Conservation (phyloP, 2,113 vertebrate species). For the Laterallus jamaicensis region DNA sequence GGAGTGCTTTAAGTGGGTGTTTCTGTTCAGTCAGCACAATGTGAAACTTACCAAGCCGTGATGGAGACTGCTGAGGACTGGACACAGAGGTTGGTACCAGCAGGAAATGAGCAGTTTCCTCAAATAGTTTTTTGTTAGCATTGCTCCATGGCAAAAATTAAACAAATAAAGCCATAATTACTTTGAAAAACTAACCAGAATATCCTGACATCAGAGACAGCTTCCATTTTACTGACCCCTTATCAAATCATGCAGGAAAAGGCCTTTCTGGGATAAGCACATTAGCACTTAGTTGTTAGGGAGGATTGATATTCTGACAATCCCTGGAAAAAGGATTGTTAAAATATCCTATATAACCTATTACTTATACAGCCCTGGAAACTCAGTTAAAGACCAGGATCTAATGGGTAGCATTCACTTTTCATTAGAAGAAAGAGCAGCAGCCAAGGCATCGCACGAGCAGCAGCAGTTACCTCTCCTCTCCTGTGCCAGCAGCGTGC, state of each 20-base stretch:
- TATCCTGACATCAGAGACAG: constrained; percentile 30
- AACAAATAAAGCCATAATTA: constrained; percentile 49
- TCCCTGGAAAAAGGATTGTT: constrained; percentile 23
- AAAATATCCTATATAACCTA: background rate
- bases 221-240: constrained; percentile 17
- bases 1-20: background rate
- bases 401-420: background rate
- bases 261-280: constrained; percentile 12
- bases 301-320: constrained; percentile 35
- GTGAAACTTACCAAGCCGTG: background rate
- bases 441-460: background rate
- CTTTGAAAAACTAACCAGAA: constrained; percentile 44
- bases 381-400: background rate
- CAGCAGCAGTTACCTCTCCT: constrained; percentile 32
- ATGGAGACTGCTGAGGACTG: background rate
- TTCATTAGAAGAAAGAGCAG: background rate
- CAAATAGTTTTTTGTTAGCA: constrained; percentile 26
- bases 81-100: background rate
- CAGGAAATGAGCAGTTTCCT: constrained; percentile 60
- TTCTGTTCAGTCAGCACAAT: constrained; percentile 29
- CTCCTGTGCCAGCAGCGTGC: background rate
- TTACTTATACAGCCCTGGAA: background rate
- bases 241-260: constrained; percentile 53
- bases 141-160: constrained; percentile 44
- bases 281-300: constrained; percentile 4